Evolutionary conservation across 1,140 invertebrate species (phyloP).

Genomic region (Cryptotermes secundus): DNA sequence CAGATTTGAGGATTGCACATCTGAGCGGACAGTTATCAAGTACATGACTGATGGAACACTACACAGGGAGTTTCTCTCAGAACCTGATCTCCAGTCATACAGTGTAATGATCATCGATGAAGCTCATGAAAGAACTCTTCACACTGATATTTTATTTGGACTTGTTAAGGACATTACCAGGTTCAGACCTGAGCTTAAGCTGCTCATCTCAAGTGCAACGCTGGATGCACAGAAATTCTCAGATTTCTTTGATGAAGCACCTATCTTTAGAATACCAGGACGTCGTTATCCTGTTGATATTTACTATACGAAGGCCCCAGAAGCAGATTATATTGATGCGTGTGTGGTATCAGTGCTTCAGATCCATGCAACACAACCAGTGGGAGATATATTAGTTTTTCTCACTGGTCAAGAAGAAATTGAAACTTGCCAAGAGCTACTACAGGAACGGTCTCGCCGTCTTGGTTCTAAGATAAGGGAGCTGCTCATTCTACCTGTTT

Average conservation of each 20-base stretch:
- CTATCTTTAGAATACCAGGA: constrained; percentile 93
- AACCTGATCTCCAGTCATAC: constrained; percentile 92
- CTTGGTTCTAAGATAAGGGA: constrained; percentile 93
- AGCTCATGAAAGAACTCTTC: constrained; percentile 96
- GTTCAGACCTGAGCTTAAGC: constrained; percentile 91
- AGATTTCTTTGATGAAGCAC: constrained; percentile 97
- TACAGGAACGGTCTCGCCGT: constrained; percentile 84
- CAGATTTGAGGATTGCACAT: constrained; percentile 78
- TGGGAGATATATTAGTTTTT: constrained; percentile 91
- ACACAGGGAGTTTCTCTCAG: constrained; percentile 94
- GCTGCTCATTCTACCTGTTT: constrained; percentile 92
- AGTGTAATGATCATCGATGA: constrained; percentile 99
- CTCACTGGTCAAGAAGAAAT: constrained; percentile 95
- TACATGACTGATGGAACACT: constrained; percentile 99
- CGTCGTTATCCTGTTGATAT: constrained; percentile 86
- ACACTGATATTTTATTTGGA: constrained; percentile 98
- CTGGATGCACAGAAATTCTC: constrained; percentile 96
- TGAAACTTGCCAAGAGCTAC: constrained; percentile 91
- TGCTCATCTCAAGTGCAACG: constrained; percentile 97
- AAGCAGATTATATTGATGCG: constrained; percentile 98
- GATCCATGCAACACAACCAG: constrained; percentile 94
- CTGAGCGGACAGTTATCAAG: constrained; percentile 79
- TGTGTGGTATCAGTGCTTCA: constrained; percentile 95
- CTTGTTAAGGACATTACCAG: constrained; percentile 96
- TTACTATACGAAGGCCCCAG: constrained; percentile 98